phyloP scores from a whole-genome alignment of 2,113 vertebrate species.

The Aphyosemion australe region DNA sequence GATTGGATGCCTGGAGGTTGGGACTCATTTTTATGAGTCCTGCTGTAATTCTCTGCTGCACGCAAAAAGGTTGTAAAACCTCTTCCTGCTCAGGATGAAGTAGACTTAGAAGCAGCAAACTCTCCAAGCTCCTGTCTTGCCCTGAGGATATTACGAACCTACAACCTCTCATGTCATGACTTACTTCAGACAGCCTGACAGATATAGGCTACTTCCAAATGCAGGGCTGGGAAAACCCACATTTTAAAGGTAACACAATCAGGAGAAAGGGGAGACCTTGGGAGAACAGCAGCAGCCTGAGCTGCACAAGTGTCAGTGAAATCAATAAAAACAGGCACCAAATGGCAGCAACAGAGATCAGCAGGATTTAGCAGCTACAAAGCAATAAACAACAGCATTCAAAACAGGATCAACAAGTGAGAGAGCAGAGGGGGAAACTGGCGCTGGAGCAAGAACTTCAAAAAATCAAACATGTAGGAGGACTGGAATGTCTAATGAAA shows the following conservation, averaged over 20 bases:
- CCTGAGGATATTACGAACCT: neutral
- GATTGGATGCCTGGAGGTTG: neutral
- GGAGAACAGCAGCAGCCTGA: neutral
- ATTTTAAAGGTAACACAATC: neutral
- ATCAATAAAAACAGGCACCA: neutral
- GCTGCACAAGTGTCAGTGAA: too few species aligned
- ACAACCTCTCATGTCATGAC: neutral
- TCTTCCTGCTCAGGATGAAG: neutral
- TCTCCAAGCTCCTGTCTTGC: neutral
- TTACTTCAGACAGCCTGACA: neutral
- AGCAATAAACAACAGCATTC: neutral
- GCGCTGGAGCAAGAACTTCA: neutral
- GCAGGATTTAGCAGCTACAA: neutral
- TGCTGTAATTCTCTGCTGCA: neutral
- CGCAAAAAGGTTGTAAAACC: neutral
- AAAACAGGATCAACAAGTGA: neutral
- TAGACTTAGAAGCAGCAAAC: neutral
- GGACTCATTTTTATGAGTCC: neutral
- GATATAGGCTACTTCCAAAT: neutral
- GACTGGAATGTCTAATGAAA: too few species aligned
- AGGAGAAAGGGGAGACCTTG: neutral
- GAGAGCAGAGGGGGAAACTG: neutral
- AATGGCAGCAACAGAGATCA: neutral
- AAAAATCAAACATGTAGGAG: neutral
- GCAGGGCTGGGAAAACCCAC: neutral